phyloP scores from a whole-genome alignment of 2,113 vertebrate genomes.

The Melanocharis versteri region DNA sequence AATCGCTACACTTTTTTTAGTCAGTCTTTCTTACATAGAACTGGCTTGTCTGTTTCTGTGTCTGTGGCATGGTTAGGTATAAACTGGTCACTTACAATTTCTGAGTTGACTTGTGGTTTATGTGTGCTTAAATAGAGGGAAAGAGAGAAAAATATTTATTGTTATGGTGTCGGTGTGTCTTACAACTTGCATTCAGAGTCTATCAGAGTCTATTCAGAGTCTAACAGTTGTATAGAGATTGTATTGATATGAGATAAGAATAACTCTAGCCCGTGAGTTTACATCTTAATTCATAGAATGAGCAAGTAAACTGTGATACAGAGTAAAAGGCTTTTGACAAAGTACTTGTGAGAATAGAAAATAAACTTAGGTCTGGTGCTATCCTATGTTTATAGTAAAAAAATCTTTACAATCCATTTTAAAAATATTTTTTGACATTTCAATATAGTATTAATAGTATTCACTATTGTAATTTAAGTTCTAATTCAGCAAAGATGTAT shows the following conservation, averaged over 20 bases:
- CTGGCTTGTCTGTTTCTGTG: not conserved
- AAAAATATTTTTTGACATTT: not conserved
- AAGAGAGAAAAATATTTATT: not conserved
- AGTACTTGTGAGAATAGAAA: not conserved
- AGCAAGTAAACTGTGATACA: not conserved
- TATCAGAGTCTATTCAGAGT: not conserved
- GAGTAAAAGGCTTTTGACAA: not conserved
- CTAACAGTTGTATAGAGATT: not conserved
- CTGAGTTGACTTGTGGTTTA: not conserved
- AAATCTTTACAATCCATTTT: not conserved
- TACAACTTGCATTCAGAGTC: not conserved
- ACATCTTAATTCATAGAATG: not conserved
- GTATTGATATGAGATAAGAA: not conserved
- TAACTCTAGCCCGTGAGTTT: not conserved
- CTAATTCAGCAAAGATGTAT: not conserved
- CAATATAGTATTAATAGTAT: not conserved
- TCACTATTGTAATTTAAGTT: not conserved
- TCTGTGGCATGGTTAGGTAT: not conserved
- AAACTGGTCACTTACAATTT: not conserved
- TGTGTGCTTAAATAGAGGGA: not conserved
- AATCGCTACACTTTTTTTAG: not conserved
- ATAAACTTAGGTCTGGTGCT: not conserved
- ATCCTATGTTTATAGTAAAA: not conserved
- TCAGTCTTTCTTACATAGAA: not conserved
- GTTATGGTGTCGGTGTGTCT: not conserved